Evolutionary conservation across 2,888 invertebrate species (phyloP).

Genomic region (Caenorhabditis angaria): DNA sequence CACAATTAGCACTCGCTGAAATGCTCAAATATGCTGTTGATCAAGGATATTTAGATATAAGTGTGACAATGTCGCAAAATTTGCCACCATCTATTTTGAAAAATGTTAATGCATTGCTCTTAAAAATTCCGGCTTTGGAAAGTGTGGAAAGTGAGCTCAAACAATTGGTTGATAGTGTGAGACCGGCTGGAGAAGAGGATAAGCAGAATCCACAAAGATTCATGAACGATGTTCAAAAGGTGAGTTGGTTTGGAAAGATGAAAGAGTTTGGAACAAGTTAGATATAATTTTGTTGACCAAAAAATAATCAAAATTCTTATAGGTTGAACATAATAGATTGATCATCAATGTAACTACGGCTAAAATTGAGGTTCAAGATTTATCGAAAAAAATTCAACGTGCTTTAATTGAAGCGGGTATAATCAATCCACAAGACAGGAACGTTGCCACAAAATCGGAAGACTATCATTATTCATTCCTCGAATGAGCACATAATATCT

Average conservation of each 20-base stretch:
- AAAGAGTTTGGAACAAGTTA: too few relatives aligned
- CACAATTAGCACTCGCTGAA: conserved; percentile 41
- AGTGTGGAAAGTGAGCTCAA: conserved; percentile 51
- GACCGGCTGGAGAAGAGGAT: conserved; percentile 37
- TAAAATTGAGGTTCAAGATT: conserved; percentile 55
- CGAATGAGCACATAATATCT: conserved; percentile 27
- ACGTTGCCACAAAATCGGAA: conserved; percentile 31
- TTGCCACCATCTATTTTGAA: conserved; percentile 43
- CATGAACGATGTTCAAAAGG: conserved; percentile 61
- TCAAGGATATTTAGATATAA: conserved; percentile 54
- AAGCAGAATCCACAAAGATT: conserved; percentile 46
- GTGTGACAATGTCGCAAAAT: conserved; percentile 41
- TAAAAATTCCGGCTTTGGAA: conserved; percentile 50
- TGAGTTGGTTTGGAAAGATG: conserved; percentile 15
- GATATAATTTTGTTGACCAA: too few relatives aligned
- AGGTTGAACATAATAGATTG: conserved; percentile 58
- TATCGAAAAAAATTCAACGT: conserved; percentile 57
- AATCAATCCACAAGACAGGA: conserved; percentile 26
- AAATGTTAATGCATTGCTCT: conserved; percentile 40
- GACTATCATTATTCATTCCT: conserved; percentile 59
- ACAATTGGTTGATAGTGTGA: conserved; percentile 43
- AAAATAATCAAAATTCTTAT: conserved; percentile 14
- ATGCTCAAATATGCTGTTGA: conserved; percentile 56
- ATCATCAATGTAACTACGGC: conserved; percentile 61
- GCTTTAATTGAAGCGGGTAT: conserved; percentile 50